These are phyloP conservation scores for Theonella swinhoei DNA, from an alignment of 37 sponge, comb jelly and placozoan species.

Conservation along the genomic window DNA sequence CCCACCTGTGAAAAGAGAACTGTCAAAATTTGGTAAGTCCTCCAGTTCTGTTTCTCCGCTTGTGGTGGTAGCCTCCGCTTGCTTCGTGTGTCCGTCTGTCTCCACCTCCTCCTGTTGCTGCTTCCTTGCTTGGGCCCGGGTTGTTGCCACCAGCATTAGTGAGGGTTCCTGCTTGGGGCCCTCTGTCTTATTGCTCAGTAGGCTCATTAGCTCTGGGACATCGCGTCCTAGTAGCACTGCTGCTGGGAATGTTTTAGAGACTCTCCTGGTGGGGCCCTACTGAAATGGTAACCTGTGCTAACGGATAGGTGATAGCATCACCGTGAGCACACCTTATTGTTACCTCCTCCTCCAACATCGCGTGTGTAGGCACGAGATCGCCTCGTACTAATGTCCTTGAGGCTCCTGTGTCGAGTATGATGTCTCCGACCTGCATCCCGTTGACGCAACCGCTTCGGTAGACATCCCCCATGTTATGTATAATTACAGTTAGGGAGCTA, in stretches of 20 bases:
- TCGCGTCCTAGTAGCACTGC: slow-evolving; percentile 33
- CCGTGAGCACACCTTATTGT: slow-evolving; percentile 39
- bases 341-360: slow-evolving; percentile 13
- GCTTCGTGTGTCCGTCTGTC: no score
- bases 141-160: slow-evolving; percentile 9
- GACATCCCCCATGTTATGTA: no score
- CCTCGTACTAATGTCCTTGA: slow-evolving; percentile 24
- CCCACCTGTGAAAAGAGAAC: no score
- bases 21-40: no score
- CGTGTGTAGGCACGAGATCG: slow-evolving; percentile 31
- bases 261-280: not conserved
- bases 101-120: not conserved
- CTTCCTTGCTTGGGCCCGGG: slow-evolving; percentile 2
- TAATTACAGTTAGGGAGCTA: no score
- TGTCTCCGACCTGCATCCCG: not conserved
- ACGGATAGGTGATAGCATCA: slow-evolving; percentile 23
- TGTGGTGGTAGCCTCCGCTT: no score
- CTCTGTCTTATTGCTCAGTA: not conserved
- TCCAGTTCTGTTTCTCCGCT: no score
- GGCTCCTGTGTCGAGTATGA: slow-evolving; percentile 23
- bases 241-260: slow-evolving; percentile 26
- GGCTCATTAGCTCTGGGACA: not conserved
- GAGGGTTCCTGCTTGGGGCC: not conserved
- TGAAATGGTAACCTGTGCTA: slow-evolving; percentile 10
- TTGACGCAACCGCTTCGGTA: not conserved